Percentiles rank a stretch among this genome's conserved stretches.
Conservation (phyloP, 2,113 vertebrate genomes). For the Pomatostomus ruficeps region DNA sequence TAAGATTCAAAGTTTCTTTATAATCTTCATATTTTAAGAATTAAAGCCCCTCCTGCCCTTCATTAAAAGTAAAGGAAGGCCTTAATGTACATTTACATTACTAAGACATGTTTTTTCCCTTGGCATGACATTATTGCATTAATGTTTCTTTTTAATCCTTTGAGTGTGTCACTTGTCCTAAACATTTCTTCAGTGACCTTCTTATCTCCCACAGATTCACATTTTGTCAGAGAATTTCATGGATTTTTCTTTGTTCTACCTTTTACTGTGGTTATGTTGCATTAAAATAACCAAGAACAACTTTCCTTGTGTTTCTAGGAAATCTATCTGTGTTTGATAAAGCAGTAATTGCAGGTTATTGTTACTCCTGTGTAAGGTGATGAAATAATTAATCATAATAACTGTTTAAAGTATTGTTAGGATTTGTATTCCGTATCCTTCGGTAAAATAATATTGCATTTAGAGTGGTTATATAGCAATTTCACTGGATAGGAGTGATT, state of each 20-base stretch:
- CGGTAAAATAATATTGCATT: not conserved
- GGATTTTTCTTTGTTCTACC: not conserved
- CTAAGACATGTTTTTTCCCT: not conserved
- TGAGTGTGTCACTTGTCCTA: not conserved
- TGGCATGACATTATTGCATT: not conserved
- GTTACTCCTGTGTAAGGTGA: not conserved
- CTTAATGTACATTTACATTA: not conserved
- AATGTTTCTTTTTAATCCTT: not conserved
- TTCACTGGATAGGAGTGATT: not conserved
- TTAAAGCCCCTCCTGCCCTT: not conserved
- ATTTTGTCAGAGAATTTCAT: not conserved
- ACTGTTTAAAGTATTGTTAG: not conserved
- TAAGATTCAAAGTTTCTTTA: not conserved
- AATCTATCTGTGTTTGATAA: not conserved
- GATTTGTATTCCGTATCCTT: not conserved
- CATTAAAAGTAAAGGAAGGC: not conserved
- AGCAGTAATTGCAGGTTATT: not conserved
- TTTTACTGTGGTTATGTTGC: not conserved
- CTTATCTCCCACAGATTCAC: not conserved
- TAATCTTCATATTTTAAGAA: not conserved
- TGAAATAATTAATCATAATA: not conserved
- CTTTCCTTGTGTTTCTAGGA: not conserved
- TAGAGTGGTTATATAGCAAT: not conserved
- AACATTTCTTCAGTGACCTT: not conserved
- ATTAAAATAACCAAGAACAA: not conserved